A percentile compares a stretch with the other conserved stretches of the same genome.
Conservation (phyloP, 1,140 invertebrate species). For the Drosophila hydei region DNA sequence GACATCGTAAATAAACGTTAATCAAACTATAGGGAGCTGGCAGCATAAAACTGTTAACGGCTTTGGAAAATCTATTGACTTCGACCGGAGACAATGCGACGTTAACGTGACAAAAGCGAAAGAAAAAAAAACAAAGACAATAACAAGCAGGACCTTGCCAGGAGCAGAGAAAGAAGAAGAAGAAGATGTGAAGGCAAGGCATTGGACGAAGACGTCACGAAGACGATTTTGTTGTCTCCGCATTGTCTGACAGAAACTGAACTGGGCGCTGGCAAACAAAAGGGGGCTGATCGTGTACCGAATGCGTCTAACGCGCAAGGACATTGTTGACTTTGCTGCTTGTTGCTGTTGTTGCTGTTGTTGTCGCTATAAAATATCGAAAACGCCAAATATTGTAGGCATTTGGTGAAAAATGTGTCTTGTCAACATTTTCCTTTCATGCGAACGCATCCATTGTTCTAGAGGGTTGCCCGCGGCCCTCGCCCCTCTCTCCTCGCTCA, state of each 20-base stretch:
- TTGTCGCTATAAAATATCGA: conserved; percentile 50
- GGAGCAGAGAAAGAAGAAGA: background rate
- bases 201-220: conserved; percentile 28
- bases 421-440: conserved; percentile 56
- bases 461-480: conserved; percentile 1
- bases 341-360: conserved; percentile 11
- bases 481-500: conserved; percentile 4
- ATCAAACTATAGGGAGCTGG: conserved; percentile 23
- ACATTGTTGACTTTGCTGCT: conserved; percentile 46
- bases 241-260: conserved; percentile 43
- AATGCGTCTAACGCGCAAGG: conserved; percentile 31
- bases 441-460: conserved; percentile 49
- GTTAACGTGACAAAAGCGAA: conserved; percentile 24
- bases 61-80: conserved; percentile 54
- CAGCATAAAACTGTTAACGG: conserved; percentile 46
- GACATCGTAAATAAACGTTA: conserved; percentile 41
- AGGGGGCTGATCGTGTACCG: conserved; percentile 65
- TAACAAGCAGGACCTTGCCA: conserved; percentile 11
- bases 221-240: conserved; percentile 31
- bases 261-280: conserved; percentile 53
- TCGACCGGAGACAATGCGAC: conserved; percentile 40
- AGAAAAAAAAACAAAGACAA: conserved; percentile 7
- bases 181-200: conserved; percentile 4
- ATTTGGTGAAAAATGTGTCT: conserved; percentile 58
- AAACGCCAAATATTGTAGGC: conserved; percentile 57